phyloP scores from a whole-genome alignment of 2,113 vertebrate genomes.

The Lampris incognitus region DNA sequence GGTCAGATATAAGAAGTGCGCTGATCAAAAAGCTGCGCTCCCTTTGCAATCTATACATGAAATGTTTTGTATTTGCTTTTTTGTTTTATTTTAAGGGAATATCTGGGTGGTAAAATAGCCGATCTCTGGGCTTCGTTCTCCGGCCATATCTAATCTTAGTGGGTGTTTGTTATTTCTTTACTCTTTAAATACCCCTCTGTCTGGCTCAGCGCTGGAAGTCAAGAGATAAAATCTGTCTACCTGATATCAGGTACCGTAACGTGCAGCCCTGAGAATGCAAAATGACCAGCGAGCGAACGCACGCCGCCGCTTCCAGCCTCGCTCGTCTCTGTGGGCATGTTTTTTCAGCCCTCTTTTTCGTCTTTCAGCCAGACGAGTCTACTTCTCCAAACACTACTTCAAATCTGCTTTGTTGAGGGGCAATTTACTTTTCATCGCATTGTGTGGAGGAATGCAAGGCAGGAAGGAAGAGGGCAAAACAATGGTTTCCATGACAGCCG shows the following conservation, averaged over 20 bases:
- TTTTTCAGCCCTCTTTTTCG: slow-evolving; percentile 57
- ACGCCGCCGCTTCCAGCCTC: slow-evolving; percentile 34
- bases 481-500: slow-evolving; percentile 78
- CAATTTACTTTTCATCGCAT: slow-evolving; percentile 84
- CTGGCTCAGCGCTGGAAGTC: slow-evolving; percentile 60
- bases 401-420: slow-evolving; percentile 78
- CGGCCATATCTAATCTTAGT: slow-evolving; percentile 69
- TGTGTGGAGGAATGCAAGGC: slow-evolving; percentile 80
- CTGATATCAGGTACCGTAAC: slow-evolving; percentile 83
- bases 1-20: slow-evolving; percentile 47
- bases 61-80: neutral
- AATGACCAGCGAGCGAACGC: slow-evolving; percentile 69
- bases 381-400: slow-evolving; percentile 72
- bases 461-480: slow-evolving; percentile 83
- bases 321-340: slow-evolving; percentile 46
- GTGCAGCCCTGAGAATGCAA: slow-evolving; percentile 61
- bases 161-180: slow-evolving; percentile 71
- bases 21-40: slow-evolving; percentile 56
- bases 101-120: slow-evolving; percentile 58
- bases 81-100: slow-evolving; percentile 72
- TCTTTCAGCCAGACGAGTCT: slow-evolving; percentile 73
- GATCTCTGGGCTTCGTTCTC: slow-evolving; percentile 52
- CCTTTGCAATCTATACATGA: slow-evolving; percentile 58
- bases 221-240: slow-evolving; percentile 81
- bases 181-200: slow-evolving; percentile 67